phyloP scores from a whole-genome alignment of 2,888 invertebrate species.

The Seira ritae region DNA sequence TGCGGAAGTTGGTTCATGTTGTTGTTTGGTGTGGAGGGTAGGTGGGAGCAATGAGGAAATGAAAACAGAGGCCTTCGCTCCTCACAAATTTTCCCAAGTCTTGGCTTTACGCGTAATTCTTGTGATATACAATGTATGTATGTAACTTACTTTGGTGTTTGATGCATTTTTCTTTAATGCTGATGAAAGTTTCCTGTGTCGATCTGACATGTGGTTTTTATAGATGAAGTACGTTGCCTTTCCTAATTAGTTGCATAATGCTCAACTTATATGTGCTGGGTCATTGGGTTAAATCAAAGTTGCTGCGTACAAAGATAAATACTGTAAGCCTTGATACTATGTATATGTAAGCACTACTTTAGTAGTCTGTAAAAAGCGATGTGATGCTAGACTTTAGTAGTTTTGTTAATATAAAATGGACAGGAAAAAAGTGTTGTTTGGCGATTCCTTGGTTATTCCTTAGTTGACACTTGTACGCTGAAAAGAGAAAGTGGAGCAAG shows the following conservation, averaged over 20 bases:
- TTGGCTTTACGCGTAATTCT: not conserved
- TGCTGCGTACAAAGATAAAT: constrained; percentile 22
- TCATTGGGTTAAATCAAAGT: constrained; percentile 54
- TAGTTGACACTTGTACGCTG: not conserved
- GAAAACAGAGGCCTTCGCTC: not conserved
- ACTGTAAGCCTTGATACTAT: too few species aligned
- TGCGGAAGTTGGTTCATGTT: constrained; percentile 42
- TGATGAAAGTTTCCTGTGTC: not conserved
- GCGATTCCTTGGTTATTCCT: too few species aligned
- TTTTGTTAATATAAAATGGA: constrained; percentile 26
- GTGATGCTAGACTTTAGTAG: not conserved
- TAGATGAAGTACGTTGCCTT: not conserved
- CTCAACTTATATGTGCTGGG: constrained; percentile 27
- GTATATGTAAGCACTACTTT: too few species aligned
- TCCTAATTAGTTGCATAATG: constrained; percentile 39
- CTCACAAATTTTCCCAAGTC: not conserved
- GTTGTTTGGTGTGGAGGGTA: constrained; percentile 11
- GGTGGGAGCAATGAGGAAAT: constrained; percentile 36
- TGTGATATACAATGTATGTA: not conserved
- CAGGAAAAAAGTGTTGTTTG: constrained; percentile 8
- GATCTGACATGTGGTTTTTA: not conserved
- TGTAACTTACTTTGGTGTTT: too few species aligned
- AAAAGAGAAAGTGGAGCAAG: not conserved
- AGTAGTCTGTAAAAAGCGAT: too few species aligned
- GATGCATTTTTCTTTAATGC: too few species aligned